These are phyloP conservation scores for Melipona beecheii DNA, from an alignment of 2,888 invertebrate species.

Conservation along the genomic window DNA sequence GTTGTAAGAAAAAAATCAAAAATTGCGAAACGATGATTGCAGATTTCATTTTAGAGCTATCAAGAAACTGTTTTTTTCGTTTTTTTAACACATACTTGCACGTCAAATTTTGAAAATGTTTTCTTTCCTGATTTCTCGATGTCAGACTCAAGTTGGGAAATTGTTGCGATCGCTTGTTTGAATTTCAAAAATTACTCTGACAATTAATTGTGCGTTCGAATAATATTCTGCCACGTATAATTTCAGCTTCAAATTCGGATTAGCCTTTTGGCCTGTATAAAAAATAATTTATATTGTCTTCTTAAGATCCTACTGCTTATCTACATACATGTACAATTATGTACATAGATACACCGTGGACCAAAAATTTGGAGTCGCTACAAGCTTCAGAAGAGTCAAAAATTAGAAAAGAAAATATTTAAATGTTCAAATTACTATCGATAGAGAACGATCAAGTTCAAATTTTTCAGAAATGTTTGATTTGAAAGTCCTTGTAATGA, in stretches of 20 bases:
- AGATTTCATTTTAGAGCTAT: neutral
- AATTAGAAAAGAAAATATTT: too few relatives aligned
- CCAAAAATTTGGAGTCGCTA: too few relatives aligned
- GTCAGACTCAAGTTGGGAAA: neutral
- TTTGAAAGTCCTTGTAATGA: neutral
- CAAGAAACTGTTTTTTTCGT: neutral
- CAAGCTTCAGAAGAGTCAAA: too few relatives aligned
- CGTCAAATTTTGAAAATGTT: neutral
- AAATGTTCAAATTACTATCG: too few relatives aligned
- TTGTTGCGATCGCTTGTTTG: neutral
- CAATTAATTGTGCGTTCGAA: too few relatives aligned
- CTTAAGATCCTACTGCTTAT: too few relatives aligned
- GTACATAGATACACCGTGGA: too few relatives aligned
- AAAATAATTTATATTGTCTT: neutral
- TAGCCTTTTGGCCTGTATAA: neutral
- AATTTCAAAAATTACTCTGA: neutral
- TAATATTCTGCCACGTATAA: neutral
- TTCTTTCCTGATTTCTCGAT: neutral
- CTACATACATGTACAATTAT: too few relatives aligned
- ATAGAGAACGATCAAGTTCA: neutral
- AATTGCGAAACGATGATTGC: neutral
- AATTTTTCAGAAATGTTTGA: neutral
- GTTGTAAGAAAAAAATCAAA: neutral
- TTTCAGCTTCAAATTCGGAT: neutral
- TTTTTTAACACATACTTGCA: neutral